phyloP scores from a whole-genome alignment of 2,888 invertebrate genomes.

The Noctuana brunneofusca region DNA sequence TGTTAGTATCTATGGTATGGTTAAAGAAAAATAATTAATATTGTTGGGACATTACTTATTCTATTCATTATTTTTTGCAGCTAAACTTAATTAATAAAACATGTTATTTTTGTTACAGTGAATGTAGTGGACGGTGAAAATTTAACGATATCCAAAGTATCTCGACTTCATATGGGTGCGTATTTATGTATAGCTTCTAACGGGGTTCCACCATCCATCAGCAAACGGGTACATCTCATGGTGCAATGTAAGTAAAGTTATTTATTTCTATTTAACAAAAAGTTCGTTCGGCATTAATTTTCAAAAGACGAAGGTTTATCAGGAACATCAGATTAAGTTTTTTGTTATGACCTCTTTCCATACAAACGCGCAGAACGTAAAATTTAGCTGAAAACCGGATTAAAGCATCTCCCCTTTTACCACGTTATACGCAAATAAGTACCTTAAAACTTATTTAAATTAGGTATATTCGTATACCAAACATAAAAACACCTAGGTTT shows the following conservation, averaged over 20 bases:
- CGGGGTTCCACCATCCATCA: slow-evolving; percentile 95
- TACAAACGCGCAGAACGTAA: slow-evolving; percentile 20
- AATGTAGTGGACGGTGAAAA: slow-evolving; percentile 95
- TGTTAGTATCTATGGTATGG: too few relatives aligned
- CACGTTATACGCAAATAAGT: neutral
- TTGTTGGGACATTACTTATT: too few relatives aligned
- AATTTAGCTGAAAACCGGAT: slow-evolving; percentile 17
- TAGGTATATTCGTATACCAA: neutral
- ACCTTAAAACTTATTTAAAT: neutral
- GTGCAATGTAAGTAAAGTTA: slow-evolving; percentile 89
- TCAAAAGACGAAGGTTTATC: neutral
- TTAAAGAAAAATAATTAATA: too few relatives aligned
- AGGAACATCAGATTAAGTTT: neutral
- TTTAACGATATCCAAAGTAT: slow-evolving; percentile 93
- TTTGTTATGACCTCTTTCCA: slow-evolving; percentile 20
- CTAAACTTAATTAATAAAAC: slow-evolving; percentile 9
- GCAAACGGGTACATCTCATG: slow-evolving; percentile 91
- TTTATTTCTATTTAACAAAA: neutral
- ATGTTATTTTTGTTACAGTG: slow-evolving; percentile 74
- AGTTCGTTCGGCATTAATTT: too few relatives aligned
- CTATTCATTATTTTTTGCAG: too few relatives aligned
- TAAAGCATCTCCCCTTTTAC: slow-evolving; percentile 12
- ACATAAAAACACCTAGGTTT: neutral
- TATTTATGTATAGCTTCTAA: slow-evolving; percentile 97
- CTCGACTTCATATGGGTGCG: slow-evolving; percentile 95